Conservation (phyloP, 1,140 invertebrate genomes). For the Polypedilum pembai region DNA sequence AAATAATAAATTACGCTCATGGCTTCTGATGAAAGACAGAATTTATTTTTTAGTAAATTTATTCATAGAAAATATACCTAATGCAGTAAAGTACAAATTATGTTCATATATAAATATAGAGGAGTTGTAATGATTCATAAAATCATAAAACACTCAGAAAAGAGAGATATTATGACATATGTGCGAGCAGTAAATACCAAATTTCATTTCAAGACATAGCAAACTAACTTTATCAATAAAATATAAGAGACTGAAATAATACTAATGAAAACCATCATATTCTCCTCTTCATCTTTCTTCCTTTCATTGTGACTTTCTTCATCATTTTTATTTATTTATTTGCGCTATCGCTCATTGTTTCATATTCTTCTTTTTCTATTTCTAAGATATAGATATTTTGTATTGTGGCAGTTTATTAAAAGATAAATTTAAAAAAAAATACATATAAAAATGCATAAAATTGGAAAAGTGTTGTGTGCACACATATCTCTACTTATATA, state of each 20-base stretch:
- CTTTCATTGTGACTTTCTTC: too few species aligned
- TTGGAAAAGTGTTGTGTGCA: constrained; percentile 14
- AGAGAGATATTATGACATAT: background rate
- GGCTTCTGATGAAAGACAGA: background rate
- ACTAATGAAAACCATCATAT: constrained; percentile 18
- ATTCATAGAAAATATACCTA: background rate
- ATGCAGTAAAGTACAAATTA: background rate
- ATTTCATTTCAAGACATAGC: constrained; percentile 11
- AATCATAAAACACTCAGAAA: background rate
- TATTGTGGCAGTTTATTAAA: too few species aligned
- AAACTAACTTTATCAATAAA: constrained; percentile 14
- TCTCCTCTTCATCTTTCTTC: too few species aligned
- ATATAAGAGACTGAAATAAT: constrained; percentile 13
- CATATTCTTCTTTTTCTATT: too few species aligned
- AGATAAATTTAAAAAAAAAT: background rate
- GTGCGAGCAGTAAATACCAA: background rate
- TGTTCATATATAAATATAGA: background rate
- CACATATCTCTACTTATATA: constrained; percentile 14
- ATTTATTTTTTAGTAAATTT: background rate
- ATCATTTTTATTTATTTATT: too few species aligned
- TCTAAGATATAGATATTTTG: too few species aligned
- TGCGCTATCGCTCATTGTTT: too few species aligned
- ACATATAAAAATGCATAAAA: constrained; percentile 2
- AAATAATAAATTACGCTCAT: background rate
- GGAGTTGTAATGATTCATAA: background rate